A percentile compares a stretch with the other conserved stretches of the same genome.
These are phyloP conservation scores for Siniperca scherzeri DNA, from an alignment of 2,797 vertebrate species.

Conservation along the genomic window DNA sequence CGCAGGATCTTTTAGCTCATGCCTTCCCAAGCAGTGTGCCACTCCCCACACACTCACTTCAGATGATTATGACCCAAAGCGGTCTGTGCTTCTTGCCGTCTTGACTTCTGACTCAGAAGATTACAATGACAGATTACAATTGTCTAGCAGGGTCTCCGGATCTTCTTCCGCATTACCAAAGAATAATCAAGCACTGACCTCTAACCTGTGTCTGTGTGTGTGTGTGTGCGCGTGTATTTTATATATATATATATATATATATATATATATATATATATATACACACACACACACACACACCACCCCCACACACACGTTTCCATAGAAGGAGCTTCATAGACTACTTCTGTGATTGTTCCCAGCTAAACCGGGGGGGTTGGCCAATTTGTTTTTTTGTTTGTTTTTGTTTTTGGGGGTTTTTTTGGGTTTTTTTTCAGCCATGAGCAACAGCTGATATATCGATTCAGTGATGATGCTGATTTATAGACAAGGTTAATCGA, in stretches of 20 bases:
- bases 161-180: constrained; percentile 2
- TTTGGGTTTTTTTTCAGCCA: neutral
- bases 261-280: too few species aligned
- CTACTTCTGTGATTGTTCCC: neutral
- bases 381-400: too few species aligned
- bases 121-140: too few species aligned
- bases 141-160: too few species aligned
- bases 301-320: neutral
- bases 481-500: neutral
- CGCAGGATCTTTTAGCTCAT: constrained; percentile 3
- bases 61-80: neutral
- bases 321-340: neutral
- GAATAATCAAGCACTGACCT: neutral
- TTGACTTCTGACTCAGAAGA: neutral
- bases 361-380: neutral
- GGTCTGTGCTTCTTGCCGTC: neutral
- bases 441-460: neutral
- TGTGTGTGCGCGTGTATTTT: too few species aligned
- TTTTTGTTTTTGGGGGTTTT: neutral
- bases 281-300: neutral
- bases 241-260: too few species aligned
- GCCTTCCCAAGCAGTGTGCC: constrained; percentile 46
- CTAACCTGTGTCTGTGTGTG: neutral
- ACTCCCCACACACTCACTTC: constrained; percentile 63
- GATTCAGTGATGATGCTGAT: neutral